A percentile compares a stretch with the other conserved stretches of the same genome.
These are phyloP conservation scores for Patiria miniata DNA, from an alignment of 35 echinoderm and acorn worm genomes.

Conservation along the genomic window DNA sequence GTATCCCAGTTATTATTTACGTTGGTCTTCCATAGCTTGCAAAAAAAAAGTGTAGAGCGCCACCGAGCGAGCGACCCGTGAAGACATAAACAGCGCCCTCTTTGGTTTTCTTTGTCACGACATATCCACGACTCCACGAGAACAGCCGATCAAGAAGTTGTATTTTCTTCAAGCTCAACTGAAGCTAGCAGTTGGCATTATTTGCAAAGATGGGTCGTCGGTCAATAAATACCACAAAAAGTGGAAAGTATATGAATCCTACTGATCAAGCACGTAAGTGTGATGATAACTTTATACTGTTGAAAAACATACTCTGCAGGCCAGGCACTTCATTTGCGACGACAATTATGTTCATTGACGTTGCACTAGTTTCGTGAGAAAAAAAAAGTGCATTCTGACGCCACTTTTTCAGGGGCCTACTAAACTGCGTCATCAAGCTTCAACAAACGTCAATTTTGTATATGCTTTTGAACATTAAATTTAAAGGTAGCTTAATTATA, in stretches of 20 bases:
- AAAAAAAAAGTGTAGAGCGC: too few relatives aligned
- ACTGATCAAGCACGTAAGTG: slow-evolving; percentile 99
- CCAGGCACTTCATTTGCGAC: neutral
- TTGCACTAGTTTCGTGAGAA: slow-evolving; percentile 19
- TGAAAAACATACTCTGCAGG: neutral
- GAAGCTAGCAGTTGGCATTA: too few relatives aligned
- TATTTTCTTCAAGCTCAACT: too few relatives aligned
- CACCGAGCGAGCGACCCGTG: too few relatives aligned
- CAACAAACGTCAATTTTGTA: neutral
- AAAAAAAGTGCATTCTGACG: neutral
- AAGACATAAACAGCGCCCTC: too few relatives aligned
- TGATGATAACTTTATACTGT: neutral
- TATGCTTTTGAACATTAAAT: neutral
- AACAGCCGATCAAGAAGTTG: too few relatives aligned
- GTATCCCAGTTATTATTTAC: too few relatives aligned
- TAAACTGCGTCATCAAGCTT: too few relatives aligned
- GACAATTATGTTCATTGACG: neutral
- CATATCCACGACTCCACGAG: too few relatives aligned
- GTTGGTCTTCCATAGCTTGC: too few relatives aligned
- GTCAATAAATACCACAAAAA: slow-evolving; percentile 98
- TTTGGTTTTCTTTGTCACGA: too few relatives aligned
- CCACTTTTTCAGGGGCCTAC: neutral
- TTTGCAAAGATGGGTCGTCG: slow-evolving; percentile 85
- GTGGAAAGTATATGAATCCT: slow-evolving; percentile 99
- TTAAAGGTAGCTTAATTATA: neutral